Percentiles rank a stretch among this genome's conserved stretches.
These are phyloP conservation scores for Calycopis cecrops DNA, from an alignment of 1,140 invertebrate species.

Conservation along the genomic window DNA sequence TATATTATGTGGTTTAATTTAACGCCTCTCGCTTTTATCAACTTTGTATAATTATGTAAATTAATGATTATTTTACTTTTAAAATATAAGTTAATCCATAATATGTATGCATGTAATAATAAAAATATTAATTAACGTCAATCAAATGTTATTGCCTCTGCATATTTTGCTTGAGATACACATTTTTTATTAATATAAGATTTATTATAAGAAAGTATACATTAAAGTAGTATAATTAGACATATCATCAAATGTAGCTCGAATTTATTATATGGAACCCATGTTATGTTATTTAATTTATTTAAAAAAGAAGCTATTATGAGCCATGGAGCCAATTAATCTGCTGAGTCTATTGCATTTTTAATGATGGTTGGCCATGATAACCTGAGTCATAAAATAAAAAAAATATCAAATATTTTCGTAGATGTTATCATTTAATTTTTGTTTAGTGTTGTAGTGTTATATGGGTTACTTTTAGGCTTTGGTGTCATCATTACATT, in stretches of 20 bases:
- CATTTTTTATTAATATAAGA: no score
- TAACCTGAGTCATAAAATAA: background rate
- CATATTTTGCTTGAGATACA: no score
- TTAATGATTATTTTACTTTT: no score
- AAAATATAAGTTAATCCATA: no score
- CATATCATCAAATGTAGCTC: constrained; percentile 7
- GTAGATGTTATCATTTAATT: background rate
- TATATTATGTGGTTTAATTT: no score
- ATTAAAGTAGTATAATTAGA: background rate
- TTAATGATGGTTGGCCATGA: background rate
- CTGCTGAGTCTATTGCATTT: background rate
- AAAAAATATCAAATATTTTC: background rate
- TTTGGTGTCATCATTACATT: constrained; percentile 10
- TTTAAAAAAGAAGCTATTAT: background rate
- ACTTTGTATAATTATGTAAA: no score
- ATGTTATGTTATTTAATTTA: background rate
- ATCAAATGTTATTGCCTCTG: no score
- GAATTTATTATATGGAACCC: constrained; percentile 1
- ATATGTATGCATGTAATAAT: no score
- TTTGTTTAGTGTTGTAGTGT: background rate
- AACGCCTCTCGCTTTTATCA: no score
- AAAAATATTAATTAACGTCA: no score
- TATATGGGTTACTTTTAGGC: constrained; percentile 5
- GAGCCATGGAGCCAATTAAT: background rate
- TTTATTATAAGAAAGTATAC: no score